Conservation (phyloP, 2,797 vertebrate genomes). For the Acanthiza pusilla region DNA sequence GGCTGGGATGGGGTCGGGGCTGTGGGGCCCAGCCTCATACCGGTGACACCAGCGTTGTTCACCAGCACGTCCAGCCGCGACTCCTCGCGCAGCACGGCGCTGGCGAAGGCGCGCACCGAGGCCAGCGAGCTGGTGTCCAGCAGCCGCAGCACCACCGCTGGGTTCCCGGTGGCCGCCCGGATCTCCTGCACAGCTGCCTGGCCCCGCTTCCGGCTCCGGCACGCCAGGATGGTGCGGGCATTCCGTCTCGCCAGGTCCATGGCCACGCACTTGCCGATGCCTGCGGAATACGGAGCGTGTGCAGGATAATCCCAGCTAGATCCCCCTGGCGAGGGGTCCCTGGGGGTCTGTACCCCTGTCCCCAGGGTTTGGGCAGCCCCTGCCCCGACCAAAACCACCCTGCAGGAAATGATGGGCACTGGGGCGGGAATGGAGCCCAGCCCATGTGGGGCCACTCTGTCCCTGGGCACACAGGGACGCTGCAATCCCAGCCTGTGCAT, state of each 20-base stretch:
- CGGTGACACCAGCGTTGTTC: constrained; percentile 82
- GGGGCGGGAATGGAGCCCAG: neutral
- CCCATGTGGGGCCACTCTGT: accelerated
- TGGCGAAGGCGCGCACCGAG: constrained; percentile 79
- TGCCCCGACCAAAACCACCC: too few species aligned
- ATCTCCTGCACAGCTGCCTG: constrained; percentile 75
- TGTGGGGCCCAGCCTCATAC: neutral
- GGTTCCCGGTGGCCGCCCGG: constrained; percentile 70
- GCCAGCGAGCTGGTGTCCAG: constrained; percentile 81
- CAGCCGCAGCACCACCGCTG: constrained; percentile 72
- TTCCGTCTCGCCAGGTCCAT: constrained; percentile 82
- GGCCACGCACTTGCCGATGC: constrained; percentile 83
- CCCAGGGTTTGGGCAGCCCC: neutral
- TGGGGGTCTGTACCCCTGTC: accelerated
- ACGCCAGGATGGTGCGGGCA: constrained; percentile 84
- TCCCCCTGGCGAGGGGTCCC: accelerated
- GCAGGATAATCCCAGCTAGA: accelerated
- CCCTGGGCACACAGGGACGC: neutral
- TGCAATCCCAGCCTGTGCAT: accelerated
- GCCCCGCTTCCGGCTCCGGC: constrained; percentile 73
- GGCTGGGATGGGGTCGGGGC: too few species aligned
- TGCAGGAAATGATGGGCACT: neutral
- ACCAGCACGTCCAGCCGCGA: constrained; percentile 82
- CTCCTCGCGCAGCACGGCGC: constrained; percentile 73
- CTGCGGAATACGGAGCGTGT: constrained; percentile 5